Evolutionary conservation across 2,113 vertebrate species (phyloP).

Genomic region (Australoheros scitulus): DNA sequence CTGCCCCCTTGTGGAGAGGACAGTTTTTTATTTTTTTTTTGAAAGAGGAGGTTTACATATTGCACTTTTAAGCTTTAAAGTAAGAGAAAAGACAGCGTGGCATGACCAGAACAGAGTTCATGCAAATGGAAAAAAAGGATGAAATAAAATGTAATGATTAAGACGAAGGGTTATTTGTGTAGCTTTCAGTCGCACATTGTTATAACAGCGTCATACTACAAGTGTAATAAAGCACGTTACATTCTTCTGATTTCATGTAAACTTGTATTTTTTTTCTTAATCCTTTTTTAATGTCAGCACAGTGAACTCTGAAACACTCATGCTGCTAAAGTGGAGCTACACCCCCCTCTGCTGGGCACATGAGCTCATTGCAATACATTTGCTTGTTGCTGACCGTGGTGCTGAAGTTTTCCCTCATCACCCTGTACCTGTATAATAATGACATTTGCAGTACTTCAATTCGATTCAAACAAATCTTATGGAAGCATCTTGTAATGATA

Average conservation of each 20-base stretch:
- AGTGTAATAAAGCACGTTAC: too few species aligned
- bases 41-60: neutral
- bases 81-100: neutral
- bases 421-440: neutral
- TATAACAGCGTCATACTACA: too few species aligned
- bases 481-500: neutral
- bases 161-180: neutral
- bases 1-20: neutral
- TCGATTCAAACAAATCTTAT: neutral
- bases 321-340: neutral
- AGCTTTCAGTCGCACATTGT: neutral
- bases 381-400: conserved; percentile 54
- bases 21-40: too few species aligned
- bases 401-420: conserved; percentile 33
- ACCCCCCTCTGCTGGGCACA: conserved; percentile 24
- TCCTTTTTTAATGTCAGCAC: neutral
- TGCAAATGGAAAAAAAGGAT: too few species aligned
- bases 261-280: too few species aligned
- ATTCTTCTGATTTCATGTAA: too few species aligned
- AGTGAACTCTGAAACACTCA: too few species aligned
- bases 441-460: neutral
- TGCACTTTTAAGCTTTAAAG: neutral
- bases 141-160: neutral
- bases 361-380: neutral
- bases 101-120: too few species aligned